Conservation (phyloP, 2,113 vertebrate species). For the Dermatemys mawii region DNA sequence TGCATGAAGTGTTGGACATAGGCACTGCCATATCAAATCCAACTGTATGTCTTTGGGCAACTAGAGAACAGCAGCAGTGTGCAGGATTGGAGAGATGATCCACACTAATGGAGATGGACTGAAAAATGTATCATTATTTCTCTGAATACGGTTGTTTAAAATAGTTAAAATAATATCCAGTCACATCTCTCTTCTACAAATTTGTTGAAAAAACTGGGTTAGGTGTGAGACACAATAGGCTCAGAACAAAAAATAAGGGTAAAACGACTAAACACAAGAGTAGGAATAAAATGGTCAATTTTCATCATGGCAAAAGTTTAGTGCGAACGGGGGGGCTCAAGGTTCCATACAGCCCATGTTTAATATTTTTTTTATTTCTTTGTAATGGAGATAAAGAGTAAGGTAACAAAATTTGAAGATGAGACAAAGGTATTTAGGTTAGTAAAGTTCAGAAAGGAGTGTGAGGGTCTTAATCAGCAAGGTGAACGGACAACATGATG, state of each 20-base stretch:
- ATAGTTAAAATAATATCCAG: neutral
- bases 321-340: neutral
- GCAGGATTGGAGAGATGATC: neutral
- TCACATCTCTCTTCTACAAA: neutral
- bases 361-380: neutral
- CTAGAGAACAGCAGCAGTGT: neutral
- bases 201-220: neutral
- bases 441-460: neutral
- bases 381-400: neutral
- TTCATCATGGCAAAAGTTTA: neutral
- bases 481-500: neutral
- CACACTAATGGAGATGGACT: neutral
- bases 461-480: neutral
- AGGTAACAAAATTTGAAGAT: neutral
- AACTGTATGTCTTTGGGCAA: neutral
- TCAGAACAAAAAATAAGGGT: neutral
- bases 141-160: neutral
- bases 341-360: neutral
- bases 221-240: accelerated
- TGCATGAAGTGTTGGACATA: neutral
- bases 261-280: neutral
- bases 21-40: neutral
- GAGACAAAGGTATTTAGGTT: neutral
- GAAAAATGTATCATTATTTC: neutral
- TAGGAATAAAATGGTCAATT: neutral